phyloP scores from a whole-genome alignment of 2,113 vertebrate species.

The Ceyx cyanopectus region DNA sequence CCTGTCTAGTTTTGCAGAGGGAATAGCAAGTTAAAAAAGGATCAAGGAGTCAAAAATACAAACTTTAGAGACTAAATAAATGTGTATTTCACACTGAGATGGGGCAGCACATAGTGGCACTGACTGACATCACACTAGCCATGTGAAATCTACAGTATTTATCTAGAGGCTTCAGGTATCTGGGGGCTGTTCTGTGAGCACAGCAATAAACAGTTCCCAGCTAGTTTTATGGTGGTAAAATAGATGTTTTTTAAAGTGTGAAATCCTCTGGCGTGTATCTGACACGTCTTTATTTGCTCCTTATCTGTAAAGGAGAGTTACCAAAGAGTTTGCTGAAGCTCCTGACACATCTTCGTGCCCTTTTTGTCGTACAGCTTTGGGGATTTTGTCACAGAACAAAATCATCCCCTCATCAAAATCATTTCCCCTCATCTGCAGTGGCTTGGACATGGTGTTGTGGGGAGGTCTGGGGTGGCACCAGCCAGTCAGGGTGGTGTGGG shows the following conservation, averaged over 20 bases:
- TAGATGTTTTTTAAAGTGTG: fast-evolving
- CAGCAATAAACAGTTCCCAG: not conserved
- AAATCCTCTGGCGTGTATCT: not conserved
- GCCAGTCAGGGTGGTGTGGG: not conserved
- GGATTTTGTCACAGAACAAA: not conserved
- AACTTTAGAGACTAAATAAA: not conserved
- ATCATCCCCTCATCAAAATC: no score
- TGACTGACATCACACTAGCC: not conserved
- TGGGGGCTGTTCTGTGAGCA: not conserved
- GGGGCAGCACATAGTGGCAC: not conserved
- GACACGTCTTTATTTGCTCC: not conserved
- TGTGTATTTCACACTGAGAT: not conserved
- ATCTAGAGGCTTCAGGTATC: not conserved
- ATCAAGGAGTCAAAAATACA: not conserved
- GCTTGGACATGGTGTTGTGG: no score
- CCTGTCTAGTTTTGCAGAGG: not conserved
- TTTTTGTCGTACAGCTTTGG: not conserved
- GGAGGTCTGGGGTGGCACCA: no score
- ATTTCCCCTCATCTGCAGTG: no score
- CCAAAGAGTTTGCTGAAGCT: not conserved
- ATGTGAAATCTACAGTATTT: not conserved
- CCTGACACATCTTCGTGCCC: not conserved
- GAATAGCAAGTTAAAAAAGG: not conserved
- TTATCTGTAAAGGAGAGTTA: not conserved
- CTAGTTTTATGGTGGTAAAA: not conserved